Evolutionary conservation across 2,113 vertebrate genomes (phyloP).

Genomic region (Gnathonemus longibarbis): DNA sequence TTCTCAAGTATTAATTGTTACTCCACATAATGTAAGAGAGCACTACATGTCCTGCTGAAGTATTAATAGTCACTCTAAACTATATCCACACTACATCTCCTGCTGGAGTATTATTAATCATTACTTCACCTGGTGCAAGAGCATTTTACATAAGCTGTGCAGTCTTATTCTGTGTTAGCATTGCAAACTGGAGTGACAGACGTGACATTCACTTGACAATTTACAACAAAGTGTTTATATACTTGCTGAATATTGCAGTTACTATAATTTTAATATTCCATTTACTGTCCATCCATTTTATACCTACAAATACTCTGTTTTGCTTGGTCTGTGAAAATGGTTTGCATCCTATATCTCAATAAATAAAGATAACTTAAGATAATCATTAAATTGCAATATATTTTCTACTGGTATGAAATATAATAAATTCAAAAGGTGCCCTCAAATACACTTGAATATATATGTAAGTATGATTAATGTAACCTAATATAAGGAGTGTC

Average conservation of each 20-base stretch:
- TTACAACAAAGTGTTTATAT: not conserved
- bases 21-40: not conserved
- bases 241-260: not conserved
- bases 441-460: not conserved
- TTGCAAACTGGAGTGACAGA: not conserved
- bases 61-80: not conserved
- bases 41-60: not conserved
- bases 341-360: not conserved
- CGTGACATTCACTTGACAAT: not conserved
- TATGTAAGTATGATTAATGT: not conserved
- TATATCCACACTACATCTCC: not conserved
- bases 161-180: not conserved
- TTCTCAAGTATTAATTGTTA: not conserved
- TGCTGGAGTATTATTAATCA: not conserved
- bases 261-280: not conserved
- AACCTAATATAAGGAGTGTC: not conserved
- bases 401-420: not conserved
- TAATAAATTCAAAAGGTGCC: not conserved
- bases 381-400: not conserved
- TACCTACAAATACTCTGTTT: not conserved
- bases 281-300: not conserved
- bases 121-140: not conserved
- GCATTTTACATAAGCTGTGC: not conserved
- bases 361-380: not conserved
- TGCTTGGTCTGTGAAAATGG: not conserved